Evolutionary conservation across 2,888 invertebrate genomes (phyloP).

Genomic region (Sepioteuthis lessoniana): DNA sequence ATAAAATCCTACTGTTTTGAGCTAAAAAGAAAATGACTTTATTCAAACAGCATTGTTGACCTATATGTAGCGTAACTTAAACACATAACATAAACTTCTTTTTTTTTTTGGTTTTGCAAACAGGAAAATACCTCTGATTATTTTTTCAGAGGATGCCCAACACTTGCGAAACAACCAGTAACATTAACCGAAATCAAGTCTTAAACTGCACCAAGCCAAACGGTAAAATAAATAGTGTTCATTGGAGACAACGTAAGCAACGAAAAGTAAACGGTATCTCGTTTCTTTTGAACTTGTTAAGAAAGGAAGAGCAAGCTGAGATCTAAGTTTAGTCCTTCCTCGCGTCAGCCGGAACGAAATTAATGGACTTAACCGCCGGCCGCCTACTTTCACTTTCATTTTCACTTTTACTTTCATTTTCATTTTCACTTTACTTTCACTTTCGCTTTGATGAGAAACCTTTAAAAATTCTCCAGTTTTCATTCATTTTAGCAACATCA

Average conservation of each 20-base stretch:
- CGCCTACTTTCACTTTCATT: no score
- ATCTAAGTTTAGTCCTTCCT: not conserved
- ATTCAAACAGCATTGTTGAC: no score
- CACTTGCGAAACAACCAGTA: not conserved
- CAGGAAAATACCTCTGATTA: no score
- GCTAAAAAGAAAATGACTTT: no score
- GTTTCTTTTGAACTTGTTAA: not conserved
- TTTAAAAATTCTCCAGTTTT: no score
- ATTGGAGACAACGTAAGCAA: not conserved
- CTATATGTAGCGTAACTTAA: no score
- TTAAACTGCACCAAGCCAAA: not conserved
- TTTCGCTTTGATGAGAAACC: not conserved
- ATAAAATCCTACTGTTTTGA: no score
- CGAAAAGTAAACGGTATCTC: not conserved
- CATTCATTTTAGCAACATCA: not conserved
- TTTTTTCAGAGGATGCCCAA: not conserved
- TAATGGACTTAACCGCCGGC: not conserved
- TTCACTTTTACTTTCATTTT: no score
- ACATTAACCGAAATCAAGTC: not conserved
- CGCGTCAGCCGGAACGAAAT: not conserved
- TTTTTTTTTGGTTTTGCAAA: not conserved
- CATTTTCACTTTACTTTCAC: not conserved
- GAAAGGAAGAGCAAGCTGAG: not conserved
- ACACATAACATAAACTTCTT: no score
- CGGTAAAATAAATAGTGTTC: not conserved